These are phyloP conservation scores for Popillia japonica DNA, from an alignment of 1,140 invertebrate species.

Conservation along the genomic window DNA sequence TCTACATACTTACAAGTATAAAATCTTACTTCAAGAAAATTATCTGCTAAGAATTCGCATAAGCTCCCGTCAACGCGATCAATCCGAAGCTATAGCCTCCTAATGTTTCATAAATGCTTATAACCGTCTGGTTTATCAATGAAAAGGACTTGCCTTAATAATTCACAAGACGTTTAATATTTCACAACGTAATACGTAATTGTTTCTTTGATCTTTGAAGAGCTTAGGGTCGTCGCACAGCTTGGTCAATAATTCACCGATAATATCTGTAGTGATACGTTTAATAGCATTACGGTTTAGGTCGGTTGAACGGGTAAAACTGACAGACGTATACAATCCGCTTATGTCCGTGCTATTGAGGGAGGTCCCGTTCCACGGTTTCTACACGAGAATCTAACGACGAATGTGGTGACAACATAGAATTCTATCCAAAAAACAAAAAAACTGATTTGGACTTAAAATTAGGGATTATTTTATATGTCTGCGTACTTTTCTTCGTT, in stretches of 20 bases:
- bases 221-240: conserved; percentile 4
- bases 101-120: background rate
- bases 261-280: conserved; percentile 21
- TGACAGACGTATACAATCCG: conserved; percentile 25
- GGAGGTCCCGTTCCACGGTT: background rate
- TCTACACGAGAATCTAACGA: background rate
- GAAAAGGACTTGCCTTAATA: background rate
- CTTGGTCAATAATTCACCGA: conserved; percentile 17
- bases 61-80: background rate
- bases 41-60: too few species aligned
- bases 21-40: too few species aligned
- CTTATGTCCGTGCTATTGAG: conserved; percentile 3
- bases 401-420: too few species aligned
- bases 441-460: too few species aligned
- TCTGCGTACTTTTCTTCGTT: too few species aligned
- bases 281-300: conserved; percentile 34
- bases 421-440: too few species aligned
- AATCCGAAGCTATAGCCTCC: background rate
- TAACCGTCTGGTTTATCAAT: background rate
- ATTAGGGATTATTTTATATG: too few species aligned
- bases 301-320: conserved; percentile 32
- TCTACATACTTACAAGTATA: too few species aligned
- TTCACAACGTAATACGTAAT: conserved; percentile 20
- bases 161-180: conserved; percentile 20
- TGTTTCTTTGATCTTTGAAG: conserved; percentile 23